Percentiles rank a stretch among this genome's conserved stretches.
phyloP scores from a whole-genome alignment of 1,140 invertebrate genomes.

The Halesus radiatus region DNA sequence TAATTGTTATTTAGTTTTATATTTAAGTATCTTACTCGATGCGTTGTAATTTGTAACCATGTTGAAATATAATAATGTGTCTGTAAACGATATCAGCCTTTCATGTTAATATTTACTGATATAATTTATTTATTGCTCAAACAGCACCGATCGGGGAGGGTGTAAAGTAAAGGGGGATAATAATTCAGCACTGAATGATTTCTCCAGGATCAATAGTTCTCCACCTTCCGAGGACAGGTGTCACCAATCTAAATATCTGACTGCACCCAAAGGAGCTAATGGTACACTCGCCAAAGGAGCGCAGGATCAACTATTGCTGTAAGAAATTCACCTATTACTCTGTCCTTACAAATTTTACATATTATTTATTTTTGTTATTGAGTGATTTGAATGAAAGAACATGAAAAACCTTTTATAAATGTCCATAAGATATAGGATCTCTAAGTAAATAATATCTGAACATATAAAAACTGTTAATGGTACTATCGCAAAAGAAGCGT shows the following conservation, averaged over 20 bases:
- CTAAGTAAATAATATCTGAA: too few relatives aligned
- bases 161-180: neutral
- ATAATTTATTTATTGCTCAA: constrained; percentile 32
- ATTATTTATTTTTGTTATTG: too few relatives aligned
- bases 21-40: too few relatives aligned
- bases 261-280: constrained; percentile 74
- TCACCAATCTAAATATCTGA: constrained; percentile 71
- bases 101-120: neutral
- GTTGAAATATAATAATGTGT: too few relatives aligned
- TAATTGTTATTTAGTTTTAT: too few relatives aligned
- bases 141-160: constrained; percentile 31
- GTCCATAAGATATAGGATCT: too few relatives aligned
- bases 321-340: constrained; percentile 64
- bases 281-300: constrained; percentile 74
- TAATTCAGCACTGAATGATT: neutral
- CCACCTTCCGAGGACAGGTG: neutral
- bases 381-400: too few relatives aligned
- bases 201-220: constrained; percentile 5
- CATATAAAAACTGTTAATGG: too few relatives aligned
- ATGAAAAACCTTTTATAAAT: too few relatives aligned
- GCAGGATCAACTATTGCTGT: constrained; percentile 78
- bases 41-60: too few relatives aligned
- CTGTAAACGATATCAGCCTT: too few relatives aligned
- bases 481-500: constrained; percentile 74
- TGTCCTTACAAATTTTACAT: too few relatives aligned